These are phyloP conservation scores for Hyperoplus lanceolatus DNA, from an alignment of 2,797 vertebrate species.

Conservation along the genomic window DNA sequence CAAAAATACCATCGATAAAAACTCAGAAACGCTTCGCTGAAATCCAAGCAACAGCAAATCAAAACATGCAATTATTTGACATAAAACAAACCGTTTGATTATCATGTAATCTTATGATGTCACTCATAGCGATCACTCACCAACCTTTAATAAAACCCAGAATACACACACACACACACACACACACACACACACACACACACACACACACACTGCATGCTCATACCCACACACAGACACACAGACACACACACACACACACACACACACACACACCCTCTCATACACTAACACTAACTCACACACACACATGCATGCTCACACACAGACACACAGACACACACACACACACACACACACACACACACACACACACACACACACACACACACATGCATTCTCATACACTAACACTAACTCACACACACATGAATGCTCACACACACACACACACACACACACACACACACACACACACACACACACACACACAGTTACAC, in stretches of 20 bases:
- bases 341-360: no score
- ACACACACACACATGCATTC: no score
- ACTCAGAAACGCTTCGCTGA: conserved; percentile 16
- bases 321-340: no score
- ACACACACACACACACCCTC: no score
- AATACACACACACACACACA: conserved; percentile 26
- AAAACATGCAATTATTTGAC: conserved; percentile 24
- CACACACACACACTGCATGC: conserved; percentile 27
- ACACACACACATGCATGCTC: no score
- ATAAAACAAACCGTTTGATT: conserved; percentile 23
- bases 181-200: conserved; percentile 32
- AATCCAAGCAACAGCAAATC: conserved; percentile 38
- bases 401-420: no score
- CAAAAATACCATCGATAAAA: conserved; percentile 29
- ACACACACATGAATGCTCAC: no score
- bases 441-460: no score
- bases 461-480: no score
- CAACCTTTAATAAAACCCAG: conserved; percentile 44
- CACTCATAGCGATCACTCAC: conserved; percentile 3
- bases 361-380: no score
- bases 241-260: background rate
- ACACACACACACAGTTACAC: conserved; percentile 16
- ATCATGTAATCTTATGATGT: conserved; percentile 42
- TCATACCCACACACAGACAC: conserved; percentile 23
- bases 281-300: no score